Conservation (phyloP, 1,140 invertebrate species). For the Penaeus vannamei region DNA sequence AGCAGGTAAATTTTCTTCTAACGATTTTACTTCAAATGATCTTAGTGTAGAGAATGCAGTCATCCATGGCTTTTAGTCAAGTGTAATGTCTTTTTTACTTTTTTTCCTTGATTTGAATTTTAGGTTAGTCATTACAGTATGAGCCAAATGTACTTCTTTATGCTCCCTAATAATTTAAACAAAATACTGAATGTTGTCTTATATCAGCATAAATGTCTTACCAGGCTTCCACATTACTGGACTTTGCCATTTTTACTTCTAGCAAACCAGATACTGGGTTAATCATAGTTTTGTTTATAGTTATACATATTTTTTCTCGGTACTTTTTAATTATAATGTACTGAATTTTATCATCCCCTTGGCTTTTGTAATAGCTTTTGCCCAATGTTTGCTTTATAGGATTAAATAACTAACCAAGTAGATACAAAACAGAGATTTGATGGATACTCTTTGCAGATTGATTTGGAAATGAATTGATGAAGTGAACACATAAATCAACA, state of each 20-base stretch:
- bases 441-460: background rate
- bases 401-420: slow-evolving; percentile 6
- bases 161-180: too few species aligned
- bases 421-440: slow-evolving; percentile 22
- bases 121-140: slow-evolving; percentile 24
- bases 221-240: slow-evolving; percentile 50
- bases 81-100: background rate
- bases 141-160: too few species aligned
- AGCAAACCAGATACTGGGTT: background rate
- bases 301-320: slow-evolving; percentile 25
- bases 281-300: slow-evolving; percentile 7
- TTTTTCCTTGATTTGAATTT: too few species aligned
- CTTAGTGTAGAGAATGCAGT: slow-evolving; percentile 14
- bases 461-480: background rate
- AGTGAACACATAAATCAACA: too few species aligned
- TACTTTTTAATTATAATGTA: slow-evolving; percentile 14
- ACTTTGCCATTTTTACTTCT: slow-evolving; percentile 19
- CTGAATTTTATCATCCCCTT: slow-evolving; percentile 6
- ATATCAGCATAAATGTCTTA: slow-evolving; percentile 26
- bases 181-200: slow-evolving; percentile 6
- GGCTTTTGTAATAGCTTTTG: slow-evolving; percentile 18
- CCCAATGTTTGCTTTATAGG: slow-evolving; percentile 20
- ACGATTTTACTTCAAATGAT: background rate
- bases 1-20: too few species aligned
- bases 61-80: background rate